These are phyloP conservation scores for Nothocercus nigrocapillus DNA, from an alignment of 2,113 vertebrate genomes.

Conservation along the genomic window DNA sequence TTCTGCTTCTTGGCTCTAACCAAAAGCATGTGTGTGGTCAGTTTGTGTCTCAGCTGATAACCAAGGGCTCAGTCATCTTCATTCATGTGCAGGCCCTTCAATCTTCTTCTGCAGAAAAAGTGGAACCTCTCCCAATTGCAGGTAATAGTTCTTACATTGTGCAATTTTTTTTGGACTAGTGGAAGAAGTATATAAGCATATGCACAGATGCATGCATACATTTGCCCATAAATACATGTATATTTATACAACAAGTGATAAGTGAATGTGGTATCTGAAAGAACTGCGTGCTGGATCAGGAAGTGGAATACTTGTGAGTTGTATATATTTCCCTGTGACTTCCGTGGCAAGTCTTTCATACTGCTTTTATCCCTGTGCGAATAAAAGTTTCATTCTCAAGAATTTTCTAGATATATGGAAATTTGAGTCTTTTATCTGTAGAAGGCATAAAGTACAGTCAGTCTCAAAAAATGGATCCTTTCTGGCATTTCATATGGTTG, in stretches of 20 bases:
- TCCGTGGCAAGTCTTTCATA: background rate
- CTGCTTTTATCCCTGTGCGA: background rate
- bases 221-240: background rate
- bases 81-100: background rate
- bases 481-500: background rate
- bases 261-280: background rate
- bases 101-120: background rate
- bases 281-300: background rate
- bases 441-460: background rate
- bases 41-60: conserved; percentile 3
- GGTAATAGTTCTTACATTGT: background rate
- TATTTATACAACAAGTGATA: background rate
- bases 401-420: background rate
- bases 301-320: background rate
- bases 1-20: too few relatives aligned
- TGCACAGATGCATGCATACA: background rate
- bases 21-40: too few relatives aligned
- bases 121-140: background rate
- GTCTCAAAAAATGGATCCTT: background rate
- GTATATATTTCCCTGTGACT: background rate
- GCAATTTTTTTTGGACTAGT: background rate
- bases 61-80: background rate
- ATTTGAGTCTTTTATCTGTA: background rate
- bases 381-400: background rate
- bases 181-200: background rate